phyloP scores from a whole-genome alignment of 2,888 invertebrate genomes.

The Melangyna quadrimaculata region DNA sequence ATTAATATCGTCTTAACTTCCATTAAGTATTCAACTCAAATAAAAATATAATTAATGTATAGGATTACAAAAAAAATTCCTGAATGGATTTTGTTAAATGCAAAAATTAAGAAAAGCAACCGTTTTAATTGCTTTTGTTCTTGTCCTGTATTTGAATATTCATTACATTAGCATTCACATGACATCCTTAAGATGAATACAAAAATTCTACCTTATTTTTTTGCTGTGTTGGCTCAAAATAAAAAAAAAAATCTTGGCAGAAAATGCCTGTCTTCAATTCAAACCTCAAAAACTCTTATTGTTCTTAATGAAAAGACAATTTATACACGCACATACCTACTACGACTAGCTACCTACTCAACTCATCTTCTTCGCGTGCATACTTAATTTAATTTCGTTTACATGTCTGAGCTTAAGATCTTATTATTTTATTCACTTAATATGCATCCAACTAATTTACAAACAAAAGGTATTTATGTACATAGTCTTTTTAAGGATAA shows the following conservation, averaged over 20 bases:
- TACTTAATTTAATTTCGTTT: conserved; percentile 1
- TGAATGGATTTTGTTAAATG: background rate
- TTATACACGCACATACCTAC: background rate
- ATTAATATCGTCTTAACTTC: background rate
- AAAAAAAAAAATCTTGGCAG: background rate
- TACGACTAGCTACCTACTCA: too few relatives aligned
- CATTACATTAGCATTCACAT: background rate
- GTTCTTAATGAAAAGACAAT: background rate
- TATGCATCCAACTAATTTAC: background rate
- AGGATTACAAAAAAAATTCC: background rate
- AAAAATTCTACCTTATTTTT: background rate
- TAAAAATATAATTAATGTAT: background rate
- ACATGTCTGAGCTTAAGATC: conserved; percentile 1
- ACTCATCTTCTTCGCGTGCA: background rate
- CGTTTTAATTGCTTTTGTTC: conserved; percentile 2
- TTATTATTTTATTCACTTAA: background rate
- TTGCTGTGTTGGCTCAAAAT: background rate
- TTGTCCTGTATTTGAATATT: background rate
- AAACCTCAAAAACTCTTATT: background rate
- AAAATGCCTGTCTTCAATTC: background rate
- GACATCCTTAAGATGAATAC: background rate
- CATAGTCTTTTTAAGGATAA: background rate
- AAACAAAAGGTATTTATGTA: conserved; percentile 1
- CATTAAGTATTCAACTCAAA: background rate
- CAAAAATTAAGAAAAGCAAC: background rate